Conservation (phyloP, 2,113 vertebrate species). For the Varanus salvator region DNA sequence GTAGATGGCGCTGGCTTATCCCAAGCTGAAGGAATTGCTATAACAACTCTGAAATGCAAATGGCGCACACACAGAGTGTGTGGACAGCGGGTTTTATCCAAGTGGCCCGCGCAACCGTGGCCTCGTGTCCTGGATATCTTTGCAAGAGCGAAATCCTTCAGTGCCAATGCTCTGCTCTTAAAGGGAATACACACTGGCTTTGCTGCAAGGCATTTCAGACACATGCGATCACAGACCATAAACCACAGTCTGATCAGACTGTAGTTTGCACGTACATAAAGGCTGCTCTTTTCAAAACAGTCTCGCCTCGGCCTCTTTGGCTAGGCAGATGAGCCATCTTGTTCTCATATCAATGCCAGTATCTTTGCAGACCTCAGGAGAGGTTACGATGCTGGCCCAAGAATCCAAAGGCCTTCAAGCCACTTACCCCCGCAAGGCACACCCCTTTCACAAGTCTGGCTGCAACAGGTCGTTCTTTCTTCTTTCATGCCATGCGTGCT, state of each 20-base stretch:
- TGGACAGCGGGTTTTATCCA: not conserved
- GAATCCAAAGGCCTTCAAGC: not conserved
- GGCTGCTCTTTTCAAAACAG: slow-evolving; percentile 33
- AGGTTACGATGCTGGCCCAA: not conserved
- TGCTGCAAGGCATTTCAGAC: not conserved
- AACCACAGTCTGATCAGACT: not conserved
- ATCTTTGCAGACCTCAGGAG: not conserved
- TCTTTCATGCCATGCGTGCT: not conserved
- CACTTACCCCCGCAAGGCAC: not conserved
- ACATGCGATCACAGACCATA: not conserved
- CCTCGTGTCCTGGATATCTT: not conserved
- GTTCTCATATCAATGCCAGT: not conserved
- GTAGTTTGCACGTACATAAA: too few relatives aligned
- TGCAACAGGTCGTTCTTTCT: not conserved
- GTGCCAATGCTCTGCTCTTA: not conserved
- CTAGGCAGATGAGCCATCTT: too few relatives aligned
- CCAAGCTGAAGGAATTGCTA: slow-evolving; percentile 28
- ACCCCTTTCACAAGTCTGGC: not conserved
- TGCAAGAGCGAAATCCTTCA: not conserved
- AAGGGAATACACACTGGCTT: not conserved
- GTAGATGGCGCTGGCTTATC: not conserved
- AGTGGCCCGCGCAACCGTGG: not conserved
- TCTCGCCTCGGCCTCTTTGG: not conserved
- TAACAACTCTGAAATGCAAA: not conserved
- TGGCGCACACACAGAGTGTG: not conserved